Conservation (phyloP, 2,113 vertebrate genomes). For the Leucosticte australis region DNA sequence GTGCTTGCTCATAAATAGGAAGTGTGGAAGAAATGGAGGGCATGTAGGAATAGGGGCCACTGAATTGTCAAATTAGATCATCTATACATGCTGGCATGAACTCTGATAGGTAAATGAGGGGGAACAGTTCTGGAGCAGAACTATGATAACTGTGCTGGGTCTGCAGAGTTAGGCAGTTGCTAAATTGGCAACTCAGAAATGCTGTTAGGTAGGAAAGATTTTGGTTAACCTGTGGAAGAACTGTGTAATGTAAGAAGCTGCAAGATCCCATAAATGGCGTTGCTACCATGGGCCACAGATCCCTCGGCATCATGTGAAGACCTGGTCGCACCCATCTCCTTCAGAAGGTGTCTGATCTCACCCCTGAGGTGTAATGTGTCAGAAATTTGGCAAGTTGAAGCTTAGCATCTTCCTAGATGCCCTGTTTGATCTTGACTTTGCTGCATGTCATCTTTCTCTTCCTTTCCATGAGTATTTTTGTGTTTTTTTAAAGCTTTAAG, state of each 20-base stretch:
- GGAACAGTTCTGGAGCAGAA: not conserved
- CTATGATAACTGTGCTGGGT: not conserved
- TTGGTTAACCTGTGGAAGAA: not conserved
- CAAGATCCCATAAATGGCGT: not conserved
- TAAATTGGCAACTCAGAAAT: not conserved
- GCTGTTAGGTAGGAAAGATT: not conserved
- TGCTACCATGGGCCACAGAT: not conserved
- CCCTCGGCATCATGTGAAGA: not conserved
- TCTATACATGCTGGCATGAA: not conserved
- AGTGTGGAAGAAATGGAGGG: not conserved
- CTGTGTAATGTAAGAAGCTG: not conserved
- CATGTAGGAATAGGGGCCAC: not conserved
- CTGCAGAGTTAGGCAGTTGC: not conserved
- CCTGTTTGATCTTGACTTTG: conserved; percentile 27
- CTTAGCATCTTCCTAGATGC: not conserved
- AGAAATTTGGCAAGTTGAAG: conserved; percentile 15
- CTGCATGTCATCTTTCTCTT: not conserved
- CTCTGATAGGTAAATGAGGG: not conserved
- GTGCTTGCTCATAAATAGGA: not conserved
- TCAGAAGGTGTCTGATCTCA: not conserved
- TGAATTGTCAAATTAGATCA: not conserved
- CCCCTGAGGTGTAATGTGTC: not conserved
- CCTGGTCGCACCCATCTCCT: not conserved
- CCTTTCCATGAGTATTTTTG: not conserved
- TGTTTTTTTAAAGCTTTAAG: not conserved